A percentile compares a stretch with the other conserved stretches of the same genome.
phyloP scores from a whole-genome alignment of 2,797 vertebrate species.

The Sandelia bainsii region DNA sequence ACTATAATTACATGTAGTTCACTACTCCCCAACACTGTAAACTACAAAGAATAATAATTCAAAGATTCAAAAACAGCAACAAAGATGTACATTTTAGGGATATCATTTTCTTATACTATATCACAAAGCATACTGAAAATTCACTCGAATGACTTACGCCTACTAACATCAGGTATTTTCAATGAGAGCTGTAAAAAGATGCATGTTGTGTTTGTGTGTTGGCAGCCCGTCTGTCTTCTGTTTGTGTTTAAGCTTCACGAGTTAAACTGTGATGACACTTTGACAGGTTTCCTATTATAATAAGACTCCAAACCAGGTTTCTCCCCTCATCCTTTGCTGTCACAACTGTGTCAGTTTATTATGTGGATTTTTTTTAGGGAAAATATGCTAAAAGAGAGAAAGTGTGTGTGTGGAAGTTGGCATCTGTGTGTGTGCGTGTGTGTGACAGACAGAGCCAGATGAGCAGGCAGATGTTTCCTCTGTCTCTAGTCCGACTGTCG shows the following conservation, averaged over 20 bases:
- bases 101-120: too few species aligned
- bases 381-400: slow-evolving; percentile 34
- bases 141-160: not conserved
- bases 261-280: slow-evolving; percentile 75
- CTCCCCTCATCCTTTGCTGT: slow-evolving; percentile 68
- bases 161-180: not conserved
- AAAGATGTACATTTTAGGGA: too few species aligned
- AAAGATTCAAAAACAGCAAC: too few species aligned
- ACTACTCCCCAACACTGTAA: too few species aligned
- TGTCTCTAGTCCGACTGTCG: slow-evolving; percentile 71
- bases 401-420: slow-evolving; percentile 19
- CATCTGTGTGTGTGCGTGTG: slow-evolving; percentile 33
- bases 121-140: not conserved
- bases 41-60: too few species aligned
- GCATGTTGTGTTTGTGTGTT: slow-evolving; percentile 23
- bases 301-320: slow-evolving; percentile 72
- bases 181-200: not conserved
- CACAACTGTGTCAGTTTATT: slow-evolving; percentile 73
- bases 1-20: too few species aligned
- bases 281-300: slow-evolving; percentile 77
- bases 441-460: slow-evolving; percentile 77
- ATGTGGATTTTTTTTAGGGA: slow-evolving; percentile 44
- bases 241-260: slow-evolving; percentile 67
- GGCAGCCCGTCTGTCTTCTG: slow-evolving; percentile 61
- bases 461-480: slow-evolving; percentile 81